Base-by-base conservation (phyloP, 2,888 invertebrate genomes). In the Cyaniris semiargus region DNA sequence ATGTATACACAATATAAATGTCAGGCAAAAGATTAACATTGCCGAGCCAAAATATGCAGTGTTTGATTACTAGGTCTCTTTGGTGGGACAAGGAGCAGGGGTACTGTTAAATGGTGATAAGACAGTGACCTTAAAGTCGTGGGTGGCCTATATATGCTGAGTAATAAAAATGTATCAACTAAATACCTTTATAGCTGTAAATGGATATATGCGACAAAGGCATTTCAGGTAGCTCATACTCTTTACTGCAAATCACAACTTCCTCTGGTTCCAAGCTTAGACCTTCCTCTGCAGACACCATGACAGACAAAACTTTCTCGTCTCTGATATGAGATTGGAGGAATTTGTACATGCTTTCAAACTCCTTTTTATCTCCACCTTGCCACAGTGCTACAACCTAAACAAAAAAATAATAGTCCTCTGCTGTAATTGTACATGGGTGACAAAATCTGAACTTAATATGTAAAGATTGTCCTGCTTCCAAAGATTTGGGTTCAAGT, bases 321-420 rank as follows among this genome's bases (percentile, higher is more conserved):
- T 81, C 85, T 13, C 85, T 85, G 0, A 92, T 78, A 7, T 84
- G 86, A 0, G 87, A 80, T 1, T 82, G 81, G 0, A 93, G 85
- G 80, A 88, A 90, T 76, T 86, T 86, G 0, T 88, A 88, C 56
- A 94, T 89, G 58, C 89, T 88, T 0, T 86, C 83, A 38, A 91
- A 91, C 70, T 93, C 90, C 15, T 83, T 84, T n/a, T 89, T 79
- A 23, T 88, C 85, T 3, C 93, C 93, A 1, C 93, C 93, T 81
- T 88, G 86, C 93, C 93, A 94, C 0, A 94, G 85, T 0, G 91
- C 93, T 75, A 91, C 88, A 21, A 93, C 92, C 93, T 94, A 78
- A 27, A 27, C 27, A 27, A 27, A 27, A 27, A 1, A 80, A 18
- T 21, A 53, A 44, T n/a, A n/a, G n/a, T 18, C 5, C 0, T 6